phyloP scores from a whole-genome alignment of 2,888 invertebrate species.

The Microctonus brassicae region DNA sequence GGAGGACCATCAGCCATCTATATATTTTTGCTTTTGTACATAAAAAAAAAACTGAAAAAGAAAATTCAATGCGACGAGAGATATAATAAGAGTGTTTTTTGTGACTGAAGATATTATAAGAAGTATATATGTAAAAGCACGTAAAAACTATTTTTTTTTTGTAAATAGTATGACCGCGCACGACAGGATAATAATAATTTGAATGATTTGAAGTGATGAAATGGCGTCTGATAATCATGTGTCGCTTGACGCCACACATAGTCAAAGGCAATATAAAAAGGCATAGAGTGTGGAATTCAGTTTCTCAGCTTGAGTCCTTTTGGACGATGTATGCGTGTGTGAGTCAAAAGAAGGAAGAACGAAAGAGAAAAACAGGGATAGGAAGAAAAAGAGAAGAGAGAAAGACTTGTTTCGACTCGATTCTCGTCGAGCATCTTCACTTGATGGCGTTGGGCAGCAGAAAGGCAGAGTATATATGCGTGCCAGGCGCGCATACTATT shows the following conservation, averaged over 20 bases:
- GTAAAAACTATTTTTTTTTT: neutral
- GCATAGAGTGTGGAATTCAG: conserved; percentile 64
- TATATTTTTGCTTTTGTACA: too few relatives aligned
- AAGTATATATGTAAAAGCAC: neutral
- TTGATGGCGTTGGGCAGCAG: conserved; percentile 33
- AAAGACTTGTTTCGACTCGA: conserved; percentile 50
- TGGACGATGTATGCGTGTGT: conserved; percentile 41
- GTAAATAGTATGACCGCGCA: neutral
- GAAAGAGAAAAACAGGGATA: neutral
- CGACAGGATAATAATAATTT: conserved; percentile 8
- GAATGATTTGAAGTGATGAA: conserved; percentile 38
- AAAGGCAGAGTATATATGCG: conserved; percentile 10
- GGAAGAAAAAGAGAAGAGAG: neutral
- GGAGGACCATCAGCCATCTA: too few relatives aligned
- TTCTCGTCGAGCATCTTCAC: conserved; percentile 43
- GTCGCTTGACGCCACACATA: conserved; percentile 59
- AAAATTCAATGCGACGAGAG: too few relatives aligned
- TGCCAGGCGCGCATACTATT: conserved; percentile 48
- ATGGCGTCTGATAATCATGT: conserved; percentile 46
- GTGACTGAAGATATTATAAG: neutral
- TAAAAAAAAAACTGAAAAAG: too few relatives aligned
- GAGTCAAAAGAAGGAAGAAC: neutral
- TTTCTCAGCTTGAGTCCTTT: conserved; percentile 63
- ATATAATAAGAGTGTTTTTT: too few relatives aligned
- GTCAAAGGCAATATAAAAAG: conserved; percentile 63